phyloP scores from a whole-genome alignment of 2,888 invertebrate species.

The Epirrhoe alternata region DNA sequence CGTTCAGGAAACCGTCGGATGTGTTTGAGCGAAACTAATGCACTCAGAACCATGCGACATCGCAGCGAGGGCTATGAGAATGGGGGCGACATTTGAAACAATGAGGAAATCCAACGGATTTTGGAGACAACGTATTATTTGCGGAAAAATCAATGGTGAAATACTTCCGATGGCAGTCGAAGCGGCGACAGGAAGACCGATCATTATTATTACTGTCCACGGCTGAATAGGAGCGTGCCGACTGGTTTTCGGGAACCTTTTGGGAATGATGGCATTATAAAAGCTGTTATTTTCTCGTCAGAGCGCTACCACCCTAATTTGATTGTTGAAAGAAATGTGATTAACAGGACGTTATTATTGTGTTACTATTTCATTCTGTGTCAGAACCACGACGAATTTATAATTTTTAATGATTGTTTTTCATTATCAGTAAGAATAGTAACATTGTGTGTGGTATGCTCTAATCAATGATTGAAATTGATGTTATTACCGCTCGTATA shows the following conservation, averaged over 20 bases:
- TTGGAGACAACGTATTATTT: slow-evolving; percentile 73
- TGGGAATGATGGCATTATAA: slow-evolving; percentile 73
- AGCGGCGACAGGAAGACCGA: slow-evolving; percentile 74
- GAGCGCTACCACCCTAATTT: slow-evolving; percentile 57
- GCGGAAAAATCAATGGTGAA: slow-evolving; percentile 83
- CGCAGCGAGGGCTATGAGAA: slow-evolving; percentile 50
- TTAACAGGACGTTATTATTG: slow-evolving; percentile 39
- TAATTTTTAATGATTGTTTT: background rate
- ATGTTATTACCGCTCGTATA: no score
- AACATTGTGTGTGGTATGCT: no score
- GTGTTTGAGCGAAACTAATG: slow-evolving; percentile 82
- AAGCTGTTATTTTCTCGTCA: slow-evolving; percentile 75
- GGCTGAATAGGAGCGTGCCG: slow-evolving; percentile 68
- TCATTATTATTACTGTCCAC: slow-evolving; percentile 79
- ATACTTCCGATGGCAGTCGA: slow-evolving; percentile 71
- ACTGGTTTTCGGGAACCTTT: slow-evolving; percentile 65
- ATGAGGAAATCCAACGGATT: slow-evolving; percentile 55
- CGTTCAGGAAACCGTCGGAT: slow-evolving; percentile 80
- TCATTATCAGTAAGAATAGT: background rate
- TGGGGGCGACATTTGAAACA: slow-evolving; percentile 57
- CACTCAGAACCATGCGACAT: slow-evolving; percentile 80
- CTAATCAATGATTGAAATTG: no score
- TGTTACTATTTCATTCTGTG: slow-evolving; percentile 21
- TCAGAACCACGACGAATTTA: slow-evolving; percentile 24
- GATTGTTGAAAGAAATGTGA: slow-evolving; percentile 50